Evolutionary conservation across 2,797 vertebrate genomes (phyloP).

Genomic region (Cynopterus sphinx): DNA sequence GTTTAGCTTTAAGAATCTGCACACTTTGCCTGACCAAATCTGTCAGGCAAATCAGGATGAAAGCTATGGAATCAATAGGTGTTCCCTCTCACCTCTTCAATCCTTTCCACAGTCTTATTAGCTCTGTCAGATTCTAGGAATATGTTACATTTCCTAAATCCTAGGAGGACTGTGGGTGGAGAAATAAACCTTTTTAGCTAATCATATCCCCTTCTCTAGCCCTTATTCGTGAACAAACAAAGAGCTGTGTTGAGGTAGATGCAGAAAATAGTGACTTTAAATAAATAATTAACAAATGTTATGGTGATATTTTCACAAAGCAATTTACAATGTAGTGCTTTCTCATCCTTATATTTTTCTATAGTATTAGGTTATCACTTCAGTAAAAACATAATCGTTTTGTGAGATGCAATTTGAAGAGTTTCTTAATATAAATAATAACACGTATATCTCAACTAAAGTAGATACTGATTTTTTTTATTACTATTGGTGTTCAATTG

Average conservation of each 20-base stretch:
- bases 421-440: constrained; percentile 32
- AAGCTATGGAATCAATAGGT: background rate
- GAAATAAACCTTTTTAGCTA: background rate
- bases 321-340: background rate
- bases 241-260: background rate
- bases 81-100: background rate
- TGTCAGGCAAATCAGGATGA: background rate
- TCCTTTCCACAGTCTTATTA: background rate
- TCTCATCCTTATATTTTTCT: background rate
- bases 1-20: background rate
- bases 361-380: background rate
- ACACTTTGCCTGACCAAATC: background rate
- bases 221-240: background rate
- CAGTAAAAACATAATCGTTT: background rate
- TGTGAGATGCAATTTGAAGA: background rate
- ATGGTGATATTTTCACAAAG: background rate
- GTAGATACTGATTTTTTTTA: background rate
- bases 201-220: background rate
- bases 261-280: background rate
- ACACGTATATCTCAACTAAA: background rate
- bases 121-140: background rate
- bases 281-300: background rate
- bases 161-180: background rate
- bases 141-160: background rate
- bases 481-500: background rate